phyloP scores from a whole-genome alignment of 1,140 invertebrate species.

The Caenorhabditis brenneri region DNA sequence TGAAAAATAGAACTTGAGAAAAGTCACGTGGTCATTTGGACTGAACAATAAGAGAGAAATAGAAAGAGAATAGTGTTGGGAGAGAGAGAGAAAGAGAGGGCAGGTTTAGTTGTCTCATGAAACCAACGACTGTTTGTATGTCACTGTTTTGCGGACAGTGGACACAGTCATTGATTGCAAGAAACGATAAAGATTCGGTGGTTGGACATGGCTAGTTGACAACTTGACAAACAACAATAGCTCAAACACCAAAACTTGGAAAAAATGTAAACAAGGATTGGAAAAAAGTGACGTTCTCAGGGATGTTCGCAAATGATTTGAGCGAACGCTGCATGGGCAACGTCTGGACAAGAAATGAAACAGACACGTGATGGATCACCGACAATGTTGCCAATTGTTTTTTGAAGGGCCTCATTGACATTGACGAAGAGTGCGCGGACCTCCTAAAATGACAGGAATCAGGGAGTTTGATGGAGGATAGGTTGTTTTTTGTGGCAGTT shows the following conservation, averaged over 20 bases:
- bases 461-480: too few relatives aligned
- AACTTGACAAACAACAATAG: not conserved
- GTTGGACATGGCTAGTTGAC: not conserved
- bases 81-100: not conserved
- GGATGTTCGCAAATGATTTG: not conserved
- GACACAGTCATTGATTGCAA: not conserved
- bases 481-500: too few relatives aligned
- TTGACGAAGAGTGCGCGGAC: conserved; percentile 56
- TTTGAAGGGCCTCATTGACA: conserved; percentile 26
- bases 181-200: not conserved
- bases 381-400: conserved; percentile 47
- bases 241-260: not conserved
- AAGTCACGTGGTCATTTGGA: not conserved
- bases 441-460: conserved; percentile 27
- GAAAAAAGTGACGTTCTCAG: not conserved
- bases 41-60: not conserved
- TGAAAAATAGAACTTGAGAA: not conserved
- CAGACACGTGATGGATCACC: conserved; percentile 44
- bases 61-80: not conserved
- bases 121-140: not conserved
- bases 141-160: too few relatives aligned
- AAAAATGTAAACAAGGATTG: not conserved
- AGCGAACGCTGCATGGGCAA: conserved; percentile 55
- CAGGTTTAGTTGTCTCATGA: not conserved
- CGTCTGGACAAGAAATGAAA: conserved; percentile 56